These are phyloP conservation scores for Acanthopleura granulata DNA, from an alignment of 2,888 invertebrate genomes.

Conservation along the genomic window DNA sequence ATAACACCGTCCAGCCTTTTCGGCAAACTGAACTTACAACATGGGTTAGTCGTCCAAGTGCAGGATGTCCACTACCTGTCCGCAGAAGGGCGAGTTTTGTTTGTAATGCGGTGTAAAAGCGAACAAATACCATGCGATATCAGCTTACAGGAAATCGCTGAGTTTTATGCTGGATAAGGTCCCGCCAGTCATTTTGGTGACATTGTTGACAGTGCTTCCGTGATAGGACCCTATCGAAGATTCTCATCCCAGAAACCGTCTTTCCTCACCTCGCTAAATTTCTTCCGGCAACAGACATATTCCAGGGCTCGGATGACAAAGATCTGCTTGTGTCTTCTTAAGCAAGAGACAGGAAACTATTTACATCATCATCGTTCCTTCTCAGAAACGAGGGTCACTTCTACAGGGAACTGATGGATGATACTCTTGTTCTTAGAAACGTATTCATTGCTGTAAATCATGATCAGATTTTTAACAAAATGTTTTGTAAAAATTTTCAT, in stretches of 20 bases:
- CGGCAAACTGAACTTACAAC: too few relatives aligned
- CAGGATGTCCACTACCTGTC: slow-evolving; percentile 39
- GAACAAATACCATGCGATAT: slow-evolving; percentile 56
- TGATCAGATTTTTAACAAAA: slow-evolving; percentile 58
- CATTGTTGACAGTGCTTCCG: slow-evolving; percentile 46
- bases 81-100: slow-evolving; percentile 50
- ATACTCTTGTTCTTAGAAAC: slow-evolving; percentile 47
- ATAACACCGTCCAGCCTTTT: too few relatives aligned
- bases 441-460: slow-evolving; percentile 53
- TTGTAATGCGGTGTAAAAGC: slow-evolving; percentile 42
- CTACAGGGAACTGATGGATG: slow-evolving; percentile 52
- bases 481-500: slow-evolving; percentile 57
- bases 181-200: slow-evolving; percentile 40
- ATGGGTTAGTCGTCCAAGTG: slow-evolving; percentile 56
- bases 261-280: slow-evolving; percentile 55
- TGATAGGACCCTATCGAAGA: slow-evolving; percentile 43
- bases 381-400: slow-evolving; percentile 24
- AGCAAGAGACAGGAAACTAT: slow-evolving; percentile 46
- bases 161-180: slow-evolving; percentile 50
- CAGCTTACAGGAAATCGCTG: slow-evolving; percentile 53
- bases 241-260: slow-evolving; percentile 54
- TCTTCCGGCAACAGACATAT: slow-evolving; percentile 35
- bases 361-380: slow-evolving; percentile 42
- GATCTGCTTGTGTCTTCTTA: slow-evolving; percentile 53
- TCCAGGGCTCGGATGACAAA: slow-evolving; percentile 28